phyloP scores from a whole-genome alignment of 2,797 vertebrate species.

The Lagorchestes hirsutus region DNA sequence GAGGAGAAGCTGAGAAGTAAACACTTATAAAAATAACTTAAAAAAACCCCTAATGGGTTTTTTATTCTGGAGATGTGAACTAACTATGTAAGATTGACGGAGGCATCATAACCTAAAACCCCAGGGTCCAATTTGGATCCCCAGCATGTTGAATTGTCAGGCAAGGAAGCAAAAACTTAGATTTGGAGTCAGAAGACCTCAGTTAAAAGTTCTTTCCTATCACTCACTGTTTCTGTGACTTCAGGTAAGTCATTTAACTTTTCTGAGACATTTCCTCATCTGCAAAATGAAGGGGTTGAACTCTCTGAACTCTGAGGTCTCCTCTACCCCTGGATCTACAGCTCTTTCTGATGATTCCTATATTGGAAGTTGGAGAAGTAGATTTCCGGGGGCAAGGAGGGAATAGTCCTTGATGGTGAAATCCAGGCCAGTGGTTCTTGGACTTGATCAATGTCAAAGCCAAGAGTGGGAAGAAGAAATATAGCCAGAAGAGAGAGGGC shows the following conservation, averaged over 20 bases:
- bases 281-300: background rate
- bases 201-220: background rate
- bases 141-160: background rate
- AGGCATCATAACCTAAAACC: background rate
- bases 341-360: background rate
- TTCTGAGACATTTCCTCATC: background rate
- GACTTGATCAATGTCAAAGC: background rate
- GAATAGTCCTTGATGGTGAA: background rate
- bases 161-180: background rate
- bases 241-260: background rate
- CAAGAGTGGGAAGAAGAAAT: background rate
- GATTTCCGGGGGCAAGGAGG: background rate
- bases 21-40: background rate
- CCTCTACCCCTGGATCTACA: too few relatives aligned
- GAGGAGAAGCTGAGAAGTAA: background rate
- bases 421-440: background rate
- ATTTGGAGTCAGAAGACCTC: background rate
- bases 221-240: background rate
- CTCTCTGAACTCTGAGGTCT: too few relatives aligned
- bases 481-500: background rate
- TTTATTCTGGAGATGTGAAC: background rate
- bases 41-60: background rate
- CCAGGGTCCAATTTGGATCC: background rate
- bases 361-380: background rate
- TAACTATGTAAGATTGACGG: background rate